Percentiles rank a stretch among this genome's conserved stretches.
These are phyloP conservation scores for Iselma pallidipennis DNA, from an alignment of 2,888 invertebrate species.

Conservation along the genomic window DNA sequence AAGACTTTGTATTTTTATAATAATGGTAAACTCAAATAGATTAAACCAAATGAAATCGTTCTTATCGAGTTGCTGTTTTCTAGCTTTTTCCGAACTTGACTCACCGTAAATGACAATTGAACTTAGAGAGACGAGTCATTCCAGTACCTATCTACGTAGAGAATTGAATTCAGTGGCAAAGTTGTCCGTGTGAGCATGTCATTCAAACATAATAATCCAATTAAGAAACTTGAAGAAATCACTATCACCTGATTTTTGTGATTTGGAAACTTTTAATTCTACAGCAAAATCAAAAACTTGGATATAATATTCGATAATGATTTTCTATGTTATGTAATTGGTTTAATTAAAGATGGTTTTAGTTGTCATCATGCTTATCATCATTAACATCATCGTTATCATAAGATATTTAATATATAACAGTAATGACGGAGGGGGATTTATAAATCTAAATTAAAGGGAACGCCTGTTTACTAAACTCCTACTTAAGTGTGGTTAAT, in stretches of 20 bases:
- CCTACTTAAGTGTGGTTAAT: conserved; percentile 45
- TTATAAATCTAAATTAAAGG: conserved; percentile 26
- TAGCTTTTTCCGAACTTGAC: neutral
- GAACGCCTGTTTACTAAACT: conserved; percentile 41
- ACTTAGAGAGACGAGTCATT: neutral
- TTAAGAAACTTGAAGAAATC: neutral
- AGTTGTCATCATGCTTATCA: neutral
- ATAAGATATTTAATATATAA: neutral
- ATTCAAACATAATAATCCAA: neutral
- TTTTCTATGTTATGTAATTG: too few species aligned
- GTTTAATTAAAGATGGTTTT: neutral
- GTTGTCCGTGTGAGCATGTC: neutral
- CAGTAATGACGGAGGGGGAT: conserved; percentile 3
- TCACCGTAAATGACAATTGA: neutral
- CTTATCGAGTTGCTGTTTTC: neutral
- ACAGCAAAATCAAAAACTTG: too few species aligned
- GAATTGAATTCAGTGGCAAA: neutral
- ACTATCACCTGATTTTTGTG: too few species aligned
- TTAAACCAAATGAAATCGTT: neutral
- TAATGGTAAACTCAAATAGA: neutral
- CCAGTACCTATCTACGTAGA: neutral
- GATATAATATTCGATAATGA: too few species aligned
- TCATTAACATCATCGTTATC: neutral
- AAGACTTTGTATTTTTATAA: neutral
- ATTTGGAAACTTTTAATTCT: too few species aligned